A percentile compares a stretch with the other conserved stretches of the same genome.
Evolutionary conservation across 30 jellyfish, hydroid and myxozoan genomes (phyloP).

Genomic region (Phacellophora camtschatica): DNA sequence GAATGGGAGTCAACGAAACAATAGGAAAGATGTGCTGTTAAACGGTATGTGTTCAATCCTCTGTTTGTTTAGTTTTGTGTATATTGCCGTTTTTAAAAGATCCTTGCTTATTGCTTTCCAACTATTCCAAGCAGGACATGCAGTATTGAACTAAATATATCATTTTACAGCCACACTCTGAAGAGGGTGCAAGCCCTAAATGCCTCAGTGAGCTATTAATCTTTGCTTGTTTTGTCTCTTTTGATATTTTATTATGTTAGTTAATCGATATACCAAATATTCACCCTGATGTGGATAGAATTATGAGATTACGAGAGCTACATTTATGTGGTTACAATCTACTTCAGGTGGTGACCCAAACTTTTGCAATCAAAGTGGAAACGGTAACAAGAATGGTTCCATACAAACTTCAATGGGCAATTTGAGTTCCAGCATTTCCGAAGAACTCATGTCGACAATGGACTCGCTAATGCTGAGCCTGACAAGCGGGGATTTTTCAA

Average conservation of each 20-base stretch:
- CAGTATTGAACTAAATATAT: no score
- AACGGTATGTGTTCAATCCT: constrained; percentile 42
- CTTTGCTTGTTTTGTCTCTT: no score
- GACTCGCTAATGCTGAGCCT: constrained; percentile 89
- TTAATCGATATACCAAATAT: background rate
- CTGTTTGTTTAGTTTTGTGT: no score
- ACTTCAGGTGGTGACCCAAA: constrained; percentile 4
- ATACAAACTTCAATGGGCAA: background rate
- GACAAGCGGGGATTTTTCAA: constrained; percentile 78
- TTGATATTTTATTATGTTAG: no score
- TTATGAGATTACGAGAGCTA: background rate
- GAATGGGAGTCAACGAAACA: background rate
- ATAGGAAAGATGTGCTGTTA: constrained; percentile 26
- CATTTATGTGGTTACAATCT: background rate
- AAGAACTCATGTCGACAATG: constrained; percentile 82
- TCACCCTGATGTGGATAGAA: background rate
- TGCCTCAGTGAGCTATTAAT: no score
- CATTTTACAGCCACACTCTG: no score
- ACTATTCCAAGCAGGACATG: no score
- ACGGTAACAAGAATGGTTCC: background rate
- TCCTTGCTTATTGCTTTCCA: no score
- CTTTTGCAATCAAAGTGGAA: constrained; percentile 19
- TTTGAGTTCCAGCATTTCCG: constrained; percentile 3
- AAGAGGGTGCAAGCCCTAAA: no score
- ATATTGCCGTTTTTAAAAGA: no score